phyloP scores from a whole-genome alignment of 2,113 vertebrate genomes.

The Morone chrysops region DNA sequence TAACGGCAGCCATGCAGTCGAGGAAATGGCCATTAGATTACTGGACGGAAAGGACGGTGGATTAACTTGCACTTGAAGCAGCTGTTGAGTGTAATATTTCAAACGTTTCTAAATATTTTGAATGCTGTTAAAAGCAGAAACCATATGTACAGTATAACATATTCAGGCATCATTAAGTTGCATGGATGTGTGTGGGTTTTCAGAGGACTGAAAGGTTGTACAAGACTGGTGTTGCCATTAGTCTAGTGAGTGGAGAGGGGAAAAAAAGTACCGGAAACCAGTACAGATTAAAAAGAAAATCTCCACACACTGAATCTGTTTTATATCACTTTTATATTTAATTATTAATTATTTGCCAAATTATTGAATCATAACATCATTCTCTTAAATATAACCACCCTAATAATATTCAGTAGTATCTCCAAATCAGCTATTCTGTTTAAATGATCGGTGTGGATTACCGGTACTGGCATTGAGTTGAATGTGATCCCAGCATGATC shows the following conservation, averaged over 20 bases:
- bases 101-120: constrained; percentile 44
- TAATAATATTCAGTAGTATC: constrained; percentile 20
- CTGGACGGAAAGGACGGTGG: constrained; percentile 33
- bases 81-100: constrained; percentile 56
- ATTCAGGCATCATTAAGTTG: constrained; percentile 6
- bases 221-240: not conserved
- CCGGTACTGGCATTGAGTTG: constrained; percentile 58
- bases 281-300: not conserved
- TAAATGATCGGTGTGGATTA: constrained; percentile 68
- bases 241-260: not conserved
- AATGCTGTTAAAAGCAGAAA: constrained; percentile 43
- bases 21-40: constrained; percentile 62
- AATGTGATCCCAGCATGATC: constrained; percentile 72
- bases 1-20: constrained; percentile 26
- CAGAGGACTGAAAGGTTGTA: not conserved
- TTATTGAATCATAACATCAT: not conserved
- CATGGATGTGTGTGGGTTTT: not conserved
- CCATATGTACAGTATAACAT: constrained; percentile 30
- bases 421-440: constrained; percentile 54
- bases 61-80: constrained; percentile 63
- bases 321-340: not conserved
- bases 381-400: constrained; percentile 21
- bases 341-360: not conserved
- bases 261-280: not conserved
- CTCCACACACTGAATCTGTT: not conserved